Base-by-base conservation (phyloP, 53 echinoderm and acorn worm genomes). In the Glandiceps talaboti region DNA sequence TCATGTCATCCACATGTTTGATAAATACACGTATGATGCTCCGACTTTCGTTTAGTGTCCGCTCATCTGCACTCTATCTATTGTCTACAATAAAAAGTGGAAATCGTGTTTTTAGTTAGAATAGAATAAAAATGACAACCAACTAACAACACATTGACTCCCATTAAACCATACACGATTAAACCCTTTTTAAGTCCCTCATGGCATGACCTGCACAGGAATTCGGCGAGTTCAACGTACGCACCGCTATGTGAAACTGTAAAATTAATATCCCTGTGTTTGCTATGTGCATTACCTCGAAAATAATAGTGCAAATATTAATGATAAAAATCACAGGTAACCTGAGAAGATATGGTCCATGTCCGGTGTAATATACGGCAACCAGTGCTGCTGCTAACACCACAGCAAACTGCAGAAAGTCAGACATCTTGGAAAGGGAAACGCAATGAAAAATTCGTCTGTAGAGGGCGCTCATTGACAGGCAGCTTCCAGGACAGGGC, bases 281-380 rank as follows among this genome's bases (percentile, higher is more conserved):
- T 76, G n/a, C n/a, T n/a, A n/a, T n/a, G n/a, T 14, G 76, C 28
- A 14, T 76, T 76, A 27, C 27, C 26, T 27, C 32, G 32, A 76
- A 14, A 76, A 76, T 14, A 26, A 76, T 20, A 76, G 14, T 28
- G 29, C 10, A 1, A 30, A 78, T 78, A 28, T 78, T 1, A 29
- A 30, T 78, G n/a, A 78, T 30, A 12, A 78, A 78, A 26, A 1
- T 33, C 28, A 32, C 1, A 28, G 27, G 76, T 28, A 75, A 75
- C 29, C 76, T 75, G 76, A 75, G 76, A 0, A 97, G 29, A 31
- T 81, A 12, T 32, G 88, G 85, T 30, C 87, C 91, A 83, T 93
- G 90, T 0, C 99, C 99, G 14, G 88, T 93, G 26, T 88, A 88
- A 74, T 91, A 91, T 26, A 97, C 76, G n/a, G 93, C 88, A 30